Evolutionary conservation across 2,888 invertebrate genomes (phyloP), one percentile per base, ranked within the genome.

Genomic region (Agrochola litura): DNA sequence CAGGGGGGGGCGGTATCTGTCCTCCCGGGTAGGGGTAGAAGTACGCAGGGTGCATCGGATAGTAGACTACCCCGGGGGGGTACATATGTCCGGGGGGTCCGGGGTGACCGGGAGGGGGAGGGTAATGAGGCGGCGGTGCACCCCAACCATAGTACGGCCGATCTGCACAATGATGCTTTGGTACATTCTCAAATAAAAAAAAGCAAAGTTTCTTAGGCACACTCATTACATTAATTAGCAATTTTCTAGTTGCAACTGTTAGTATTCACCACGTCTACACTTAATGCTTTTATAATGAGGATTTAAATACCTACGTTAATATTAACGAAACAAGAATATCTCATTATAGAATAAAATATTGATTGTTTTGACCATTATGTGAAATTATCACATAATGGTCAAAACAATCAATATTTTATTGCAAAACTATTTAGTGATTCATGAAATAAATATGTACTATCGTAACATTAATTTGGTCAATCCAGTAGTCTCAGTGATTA

Each of bases 21-120:
- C 80, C 68, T 54, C 58, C 79, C 37, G 93, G 94, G 79, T 93
- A 93, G 46, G 96, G 96, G 86, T 96, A 96, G 91, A 95, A 95
- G 86, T 95, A 96, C 41, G 95, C 94, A 60, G 96, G 96, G 85
- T 96, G 95, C 76, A 96, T 92, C 43, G 96, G 96, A 86, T 96
- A 96, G 91, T 89, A 95, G 41, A 94, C 87, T 30, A 95, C 91
- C 82, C 92, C 65, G 92, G 94, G 52, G 12, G 82, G 87, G 68
- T 52, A 52, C 52, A 52, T 52, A 8, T 52, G 19, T 30, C 92
- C 78, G 80, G 67, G 67, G 89, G 67, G 89, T 63, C 73, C 91
- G 79, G 30, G 92, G 86, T 85, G 84, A 70, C 88, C 86, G 86
- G 91, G 60, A 85, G 91, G 61, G 87, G 91, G 84, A 61, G 90